phyloP scores from a whole-genome alignment of 2,113 vertebrate genomes.

The Clinocottus analis region DNA sequence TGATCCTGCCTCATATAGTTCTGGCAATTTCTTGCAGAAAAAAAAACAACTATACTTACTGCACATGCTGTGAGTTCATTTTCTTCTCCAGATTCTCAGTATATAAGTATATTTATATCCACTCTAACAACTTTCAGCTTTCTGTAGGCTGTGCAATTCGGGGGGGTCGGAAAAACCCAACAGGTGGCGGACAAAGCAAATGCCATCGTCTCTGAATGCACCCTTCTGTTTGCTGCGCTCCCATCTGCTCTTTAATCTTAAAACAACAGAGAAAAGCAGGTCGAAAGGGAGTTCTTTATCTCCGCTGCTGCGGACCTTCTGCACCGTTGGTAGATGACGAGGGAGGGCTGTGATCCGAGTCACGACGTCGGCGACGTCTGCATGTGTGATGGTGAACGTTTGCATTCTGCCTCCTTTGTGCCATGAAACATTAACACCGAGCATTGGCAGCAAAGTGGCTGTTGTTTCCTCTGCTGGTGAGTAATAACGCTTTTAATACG shows the following conservation, averaged over 20 bases:
- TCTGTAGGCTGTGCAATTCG: constrained; percentile 41
- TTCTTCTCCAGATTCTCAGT: constrained; percentile 4
- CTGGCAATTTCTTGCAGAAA: not conserved
- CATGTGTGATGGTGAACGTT: constrained; percentile 2
- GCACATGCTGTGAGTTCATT: not conserved
- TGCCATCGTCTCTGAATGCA: constrained; percentile 43
- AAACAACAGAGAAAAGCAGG: constrained; percentile 19
- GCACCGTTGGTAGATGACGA: constrained; percentile 11
- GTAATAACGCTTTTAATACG: constrained; percentile 43
- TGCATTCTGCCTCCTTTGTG: constrained; percentile 1
- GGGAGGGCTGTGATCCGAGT: not conserved
- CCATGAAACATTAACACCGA: constrained; percentile 19
- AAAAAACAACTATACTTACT: not conserved
- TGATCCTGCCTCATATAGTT: not conserved
- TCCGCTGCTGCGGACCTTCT: constrained; percentile 16
- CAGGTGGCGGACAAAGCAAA: constrained; percentile 61
- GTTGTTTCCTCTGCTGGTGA: constrained; percentile 38
- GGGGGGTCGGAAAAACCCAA: constrained; percentile 17
- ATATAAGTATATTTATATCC: constrained; percentile 27
- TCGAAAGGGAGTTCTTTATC: constrained; percentile 34
- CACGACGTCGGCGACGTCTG: constrained; percentile 20
- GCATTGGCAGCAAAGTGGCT: constrained; percentile 27
- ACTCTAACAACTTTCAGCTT: constrained; percentile 12
- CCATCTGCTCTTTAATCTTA: constrained; percentile 48
- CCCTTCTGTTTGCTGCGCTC: constrained; percentile 32